A percentile compares a stretch with the other conserved stretches of the same genome.
Evolutionary conservation across 2,113 vertebrate species (phyloP).

Genomic region (Forbesichthys papilliferus): DNA sequence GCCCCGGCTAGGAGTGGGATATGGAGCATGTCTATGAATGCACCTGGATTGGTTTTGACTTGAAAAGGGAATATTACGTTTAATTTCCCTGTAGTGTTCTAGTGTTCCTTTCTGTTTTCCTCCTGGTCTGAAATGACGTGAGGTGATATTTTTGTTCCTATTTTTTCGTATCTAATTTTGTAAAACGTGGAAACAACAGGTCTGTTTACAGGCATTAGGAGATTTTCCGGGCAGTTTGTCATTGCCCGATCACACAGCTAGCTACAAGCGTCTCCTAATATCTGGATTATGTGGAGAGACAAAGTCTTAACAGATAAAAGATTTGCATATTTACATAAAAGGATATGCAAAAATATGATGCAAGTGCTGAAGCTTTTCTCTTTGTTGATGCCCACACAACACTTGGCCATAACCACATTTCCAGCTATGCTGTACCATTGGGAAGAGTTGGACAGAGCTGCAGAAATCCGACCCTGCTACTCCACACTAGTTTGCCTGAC

Average conservation of each 20-base stretch:
- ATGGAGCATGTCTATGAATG: slow-evolving; percentile 35
- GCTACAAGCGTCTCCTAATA: slow-evolving; percentile 44
- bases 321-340: slow-evolving; percentile 58
- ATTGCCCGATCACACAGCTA: slow-evolving; percentile 54
- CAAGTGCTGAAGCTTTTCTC: slow-evolving; percentile 23
- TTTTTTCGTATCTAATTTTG: slow-evolving; percentile 52
- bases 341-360: slow-evolving; percentile 40
- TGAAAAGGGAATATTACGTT: slow-evolving; percentile 5
- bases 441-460: slow-evolving; percentile 31
- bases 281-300: slow-evolving; percentile 37
- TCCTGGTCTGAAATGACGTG: slow-evolving; percentile 43
- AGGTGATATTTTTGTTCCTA: slow-evolving; percentile 36
- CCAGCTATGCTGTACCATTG: slow-evolving; percentile 39
- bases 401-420: slow-evolving; percentile 45
- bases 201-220: slow-evolving; percentile 48
- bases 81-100: not conserved
- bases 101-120: slow-evolving; percentile 39
- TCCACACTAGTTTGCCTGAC: slow-evolving; percentile 14
- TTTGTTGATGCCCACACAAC: slow-evolving; percentile 36
- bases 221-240: slow-evolving; percentile 65
- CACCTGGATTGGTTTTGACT: slow-evolving; percentile 10
- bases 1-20: slow-evolving; percentile 28
- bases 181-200: slow-evolving; percentile 54
- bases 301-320: slow-evolving; percentile 57
- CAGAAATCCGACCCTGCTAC: slow-evolving; percentile 36